phyloP scores from a whole-genome alignment of 1,140 invertebrate genomes.

The Pollicipes pollicipes region DNA sequence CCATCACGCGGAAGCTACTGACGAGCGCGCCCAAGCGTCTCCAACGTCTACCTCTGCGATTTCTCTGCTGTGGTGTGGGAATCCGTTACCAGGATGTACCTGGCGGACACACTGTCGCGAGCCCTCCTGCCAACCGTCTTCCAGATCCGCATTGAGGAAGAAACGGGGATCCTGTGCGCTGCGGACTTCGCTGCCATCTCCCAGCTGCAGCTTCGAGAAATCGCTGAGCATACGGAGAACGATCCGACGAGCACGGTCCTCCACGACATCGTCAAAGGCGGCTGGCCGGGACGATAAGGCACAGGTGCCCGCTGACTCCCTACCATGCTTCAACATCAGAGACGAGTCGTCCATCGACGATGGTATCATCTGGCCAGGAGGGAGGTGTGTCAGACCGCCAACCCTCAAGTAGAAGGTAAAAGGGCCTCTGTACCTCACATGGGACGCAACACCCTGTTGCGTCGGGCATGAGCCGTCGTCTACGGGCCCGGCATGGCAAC shows the following conservation, averaged over 20 bases:
- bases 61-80: slow-evolving; percentile 1
- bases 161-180: not conserved
- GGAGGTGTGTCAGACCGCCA: not conserved
- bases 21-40: slow-evolving; percentile 7
- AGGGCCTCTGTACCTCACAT: not conserved
- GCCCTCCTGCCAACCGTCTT: not conserved
- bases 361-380: not conserved
- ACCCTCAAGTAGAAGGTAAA: not conserved
- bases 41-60: slow-evolving; percentile 1
- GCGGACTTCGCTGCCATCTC: not conserved
- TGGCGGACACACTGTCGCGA: not conserved
- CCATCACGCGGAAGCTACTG: not conserved
- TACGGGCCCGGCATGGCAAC: not conserved
- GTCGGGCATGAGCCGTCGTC: not conserved
- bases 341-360: not conserved
- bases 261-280: not conserved
- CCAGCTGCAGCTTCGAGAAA: not conserved
- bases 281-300: not conserved
- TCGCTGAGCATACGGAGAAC: not conserved
- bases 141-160: not conserved
- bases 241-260: not conserved
- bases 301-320: not conserved
- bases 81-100: slow-evolving; percentile 5
- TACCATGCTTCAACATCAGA: not conserved
- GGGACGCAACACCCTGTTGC: not conserved